phyloP scores from a whole-genome alignment of 2,888 invertebrate genomes.

The Merodon equestris region DNA sequence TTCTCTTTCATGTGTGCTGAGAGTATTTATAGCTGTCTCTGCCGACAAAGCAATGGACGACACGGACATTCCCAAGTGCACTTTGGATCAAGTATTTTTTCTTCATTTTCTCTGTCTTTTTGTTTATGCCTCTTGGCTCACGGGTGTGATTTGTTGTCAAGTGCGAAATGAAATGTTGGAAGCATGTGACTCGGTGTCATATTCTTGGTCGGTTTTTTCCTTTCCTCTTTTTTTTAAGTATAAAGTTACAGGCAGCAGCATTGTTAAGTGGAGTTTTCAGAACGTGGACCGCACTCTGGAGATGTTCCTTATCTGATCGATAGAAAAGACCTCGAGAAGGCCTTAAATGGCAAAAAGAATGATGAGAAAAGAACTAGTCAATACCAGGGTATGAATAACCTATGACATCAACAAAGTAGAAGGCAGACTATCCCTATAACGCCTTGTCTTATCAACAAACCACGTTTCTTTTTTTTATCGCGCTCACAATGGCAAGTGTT shows the following conservation, averaged over 20 bases:
- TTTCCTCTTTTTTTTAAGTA: conserved; percentile 19
- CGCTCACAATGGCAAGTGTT: no score
- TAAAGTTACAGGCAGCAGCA: conserved; percentile 29
- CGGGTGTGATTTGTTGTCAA: conserved; percentile 55
- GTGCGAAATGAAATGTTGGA: conserved; percentile 58
- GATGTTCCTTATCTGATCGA: no score
- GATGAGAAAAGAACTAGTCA: no score
- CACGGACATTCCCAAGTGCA: conserved; percentile 45
- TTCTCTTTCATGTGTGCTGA: conserved; percentile 23
- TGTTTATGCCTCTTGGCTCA: conserved; percentile 23
- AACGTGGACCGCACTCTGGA: no score
- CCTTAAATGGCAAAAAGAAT: no score
- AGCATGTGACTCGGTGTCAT: conserved; percentile 48
- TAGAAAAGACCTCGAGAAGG: no score
- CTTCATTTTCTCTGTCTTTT: conserved; percentile 3
- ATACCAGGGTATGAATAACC: no score
- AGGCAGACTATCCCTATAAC: no score
- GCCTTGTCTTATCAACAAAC: no score
- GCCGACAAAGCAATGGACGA: conserved; percentile 56
- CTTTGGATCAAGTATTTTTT: conserved; percentile 33
- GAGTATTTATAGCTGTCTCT: conserved; percentile 25
- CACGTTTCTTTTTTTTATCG: no score
- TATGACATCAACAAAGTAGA: no score
- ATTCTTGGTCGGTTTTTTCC: conserved; percentile 9
- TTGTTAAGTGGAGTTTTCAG: conserved; percentile 3